These are phyloP conservation scores for Thalassophryne amazonica DNA, from an alignment of 2,797 vertebrate species.

Conservation along the genomic window DNA sequence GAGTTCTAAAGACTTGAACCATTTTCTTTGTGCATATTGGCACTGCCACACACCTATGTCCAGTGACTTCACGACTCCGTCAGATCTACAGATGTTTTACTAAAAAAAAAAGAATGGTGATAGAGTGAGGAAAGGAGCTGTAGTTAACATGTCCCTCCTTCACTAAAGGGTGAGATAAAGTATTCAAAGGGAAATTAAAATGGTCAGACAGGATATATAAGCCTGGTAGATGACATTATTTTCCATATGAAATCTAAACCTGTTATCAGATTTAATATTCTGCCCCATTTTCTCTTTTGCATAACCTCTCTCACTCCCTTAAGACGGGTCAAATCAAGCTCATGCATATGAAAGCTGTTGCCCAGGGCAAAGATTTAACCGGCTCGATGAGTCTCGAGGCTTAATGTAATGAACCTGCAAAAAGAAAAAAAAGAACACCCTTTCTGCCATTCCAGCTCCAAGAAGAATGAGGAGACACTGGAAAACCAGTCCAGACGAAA, in stretches of 20 bases:
- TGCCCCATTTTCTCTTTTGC: slow-evolving; percentile 51
- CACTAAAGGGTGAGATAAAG: neutral
- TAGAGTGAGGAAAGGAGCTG: neutral
- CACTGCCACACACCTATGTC: too few species aligned
- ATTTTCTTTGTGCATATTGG: too few species aligned
- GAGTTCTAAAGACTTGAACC: too few species aligned
- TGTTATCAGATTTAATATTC: slow-evolving; percentile 58
- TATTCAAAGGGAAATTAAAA: neutral
- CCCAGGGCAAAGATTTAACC: slow-evolving; percentile 60
- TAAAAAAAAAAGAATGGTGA: too few species aligned
- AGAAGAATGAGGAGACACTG: slow-evolving; percentile 54
- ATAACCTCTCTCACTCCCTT: slow-evolving; percentile 42
- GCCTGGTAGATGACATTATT: slow-evolving; percentile 5
- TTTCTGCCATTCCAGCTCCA: slow-evolving; percentile 45
- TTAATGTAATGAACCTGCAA: slow-evolving; percentile 30
- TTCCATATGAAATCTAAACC: slow-evolving; percentile 8
- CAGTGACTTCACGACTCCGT: too few species aligned
- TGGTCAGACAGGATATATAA: neutral
- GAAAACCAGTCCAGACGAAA: slow-evolving; percentile 45
- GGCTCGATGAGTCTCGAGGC: slow-evolving; percentile 45
- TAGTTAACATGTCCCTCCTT: neutral
- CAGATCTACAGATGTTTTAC: too few species aligned
- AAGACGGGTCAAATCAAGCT: slow-evolving; percentile 65
- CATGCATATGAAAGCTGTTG: slow-evolving; percentile 61
- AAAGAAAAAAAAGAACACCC: slow-evolving; percentile 24